Conservation (phyloP, 1,140 invertebrate genomes). For the Ceratosolen fusciceps region DNA sequence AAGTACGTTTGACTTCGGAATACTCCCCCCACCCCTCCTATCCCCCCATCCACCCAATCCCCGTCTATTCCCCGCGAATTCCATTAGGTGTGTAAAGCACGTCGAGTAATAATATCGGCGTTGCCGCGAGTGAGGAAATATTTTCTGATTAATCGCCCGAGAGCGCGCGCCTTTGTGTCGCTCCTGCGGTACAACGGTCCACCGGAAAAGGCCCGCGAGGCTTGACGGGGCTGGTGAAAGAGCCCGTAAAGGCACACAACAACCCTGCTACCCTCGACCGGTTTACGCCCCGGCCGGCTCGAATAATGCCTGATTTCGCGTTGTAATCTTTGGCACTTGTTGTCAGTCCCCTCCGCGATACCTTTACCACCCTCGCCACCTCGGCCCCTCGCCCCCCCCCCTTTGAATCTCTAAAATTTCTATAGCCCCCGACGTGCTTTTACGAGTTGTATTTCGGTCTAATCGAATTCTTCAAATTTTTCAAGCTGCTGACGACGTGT, state of each 20-base stretch:
- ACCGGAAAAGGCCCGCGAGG: no score
- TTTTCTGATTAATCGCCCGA: not conserved
- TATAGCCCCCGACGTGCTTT: slow-evolving; percentile 9
- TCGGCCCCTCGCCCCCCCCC: no score
- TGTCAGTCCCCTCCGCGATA: not conserved
- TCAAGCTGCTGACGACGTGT: slow-evolving; percentile 5
- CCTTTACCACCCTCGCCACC: not conserved
- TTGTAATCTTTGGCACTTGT: slow-evolving; percentile 24
- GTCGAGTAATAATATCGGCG: not conserved
- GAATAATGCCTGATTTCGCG: slow-evolving; percentile 4
- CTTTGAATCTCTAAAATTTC: slow-evolving; percentile 24
- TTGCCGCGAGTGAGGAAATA: not conserved
- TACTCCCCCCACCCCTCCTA: no score
- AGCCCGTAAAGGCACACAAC: no score
- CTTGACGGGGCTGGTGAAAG: no score
- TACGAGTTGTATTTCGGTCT: slow-evolving; percentile 32
- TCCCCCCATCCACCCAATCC: no score
- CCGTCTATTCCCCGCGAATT: not conserved
- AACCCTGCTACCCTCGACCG: no score
- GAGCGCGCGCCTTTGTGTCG: no score
- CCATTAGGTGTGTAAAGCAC: not conserved
- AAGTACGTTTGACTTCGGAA: slow-evolving; percentile 38
- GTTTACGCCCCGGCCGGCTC: no score
- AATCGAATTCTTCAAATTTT: slow-evolving; percentile 36
- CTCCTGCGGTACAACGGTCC: no score